Conservation (phyloP, 2,888 invertebrate species). For the Latrodectus elegans region DNA sequence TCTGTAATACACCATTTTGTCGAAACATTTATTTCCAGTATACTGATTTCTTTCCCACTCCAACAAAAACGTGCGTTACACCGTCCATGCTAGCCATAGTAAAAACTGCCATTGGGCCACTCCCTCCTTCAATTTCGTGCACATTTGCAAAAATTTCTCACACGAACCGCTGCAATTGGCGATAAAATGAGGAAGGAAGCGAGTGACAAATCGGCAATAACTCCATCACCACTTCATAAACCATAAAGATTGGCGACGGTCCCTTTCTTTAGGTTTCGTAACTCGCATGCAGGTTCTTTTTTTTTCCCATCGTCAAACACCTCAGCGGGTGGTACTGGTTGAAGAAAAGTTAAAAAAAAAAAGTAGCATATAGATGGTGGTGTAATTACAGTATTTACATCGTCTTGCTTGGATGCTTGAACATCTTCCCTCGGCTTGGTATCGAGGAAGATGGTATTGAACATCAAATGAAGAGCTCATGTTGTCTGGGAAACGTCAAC, state of each 20-base stretch:
- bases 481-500: slow-evolving; percentile 54
- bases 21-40: no score
- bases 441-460: slow-evolving; percentile 25
- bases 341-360: slow-evolving; percentile 6
- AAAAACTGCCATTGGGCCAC: no score
- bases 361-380: background rate
- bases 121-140: no score
- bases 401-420: slow-evolving; percentile 53
- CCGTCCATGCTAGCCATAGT: no score
- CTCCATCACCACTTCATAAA: slow-evolving; percentile 11
- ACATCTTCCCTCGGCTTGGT: slow-evolving; percentile 11
- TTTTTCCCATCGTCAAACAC: no score
- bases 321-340: background rate
- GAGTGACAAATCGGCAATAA: slow-evolving; percentile 25
- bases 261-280: slow-evolving; percentile 20
- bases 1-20: no score
- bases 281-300: background rate
- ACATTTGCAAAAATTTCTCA: slow-evolving; percentile 1
- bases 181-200: slow-evolving; percentile 2
- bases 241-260: slow-evolving; percentile 31
- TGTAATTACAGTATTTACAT: slow-evolving; percentile 65
- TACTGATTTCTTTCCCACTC: no score
- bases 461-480: background rate
- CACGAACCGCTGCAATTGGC: slow-evolving; percentile 7
- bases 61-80: no score